Percentiles rank a stretch among this genome's conserved stretches.
Conservation (phyloP, 2,888 invertebrate species). For the Stenodera caucasica region DNA sequence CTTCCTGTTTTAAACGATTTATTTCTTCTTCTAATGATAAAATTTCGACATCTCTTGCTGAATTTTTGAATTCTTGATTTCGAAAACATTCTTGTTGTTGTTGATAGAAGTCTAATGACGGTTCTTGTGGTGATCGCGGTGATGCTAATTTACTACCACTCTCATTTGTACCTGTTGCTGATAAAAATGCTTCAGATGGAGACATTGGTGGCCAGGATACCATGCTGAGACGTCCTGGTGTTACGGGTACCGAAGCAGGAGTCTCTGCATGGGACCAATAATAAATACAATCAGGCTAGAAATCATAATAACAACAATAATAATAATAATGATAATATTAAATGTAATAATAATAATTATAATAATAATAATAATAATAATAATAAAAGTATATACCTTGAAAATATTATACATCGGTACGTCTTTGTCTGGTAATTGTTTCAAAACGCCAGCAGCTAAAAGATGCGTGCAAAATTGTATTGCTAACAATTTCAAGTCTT, state of each 20-base stretch:
- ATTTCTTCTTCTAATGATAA: constrained; percentile 56
- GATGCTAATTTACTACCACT: constrained; percentile 29
- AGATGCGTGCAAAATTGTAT: constrained; percentile 87
- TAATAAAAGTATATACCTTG: constrained; percentile 66
- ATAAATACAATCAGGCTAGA: constrained; percentile 91
- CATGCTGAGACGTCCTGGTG: constrained; percentile 74
- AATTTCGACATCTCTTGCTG: constrained; percentile 52
- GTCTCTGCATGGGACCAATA: constrained; percentile 85
- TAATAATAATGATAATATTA: no score
- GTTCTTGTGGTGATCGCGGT: constrained; percentile 30
- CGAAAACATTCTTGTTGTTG: constrained; percentile 16
- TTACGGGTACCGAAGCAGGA: constrained; percentile 66
- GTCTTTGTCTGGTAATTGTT: constrained; percentile 76
- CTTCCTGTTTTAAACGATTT: constrained; percentile 60
- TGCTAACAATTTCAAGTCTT: constrained; percentile 76
- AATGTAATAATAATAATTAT: no score
- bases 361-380: no score
- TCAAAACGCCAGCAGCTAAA: constrained; percentile 81
- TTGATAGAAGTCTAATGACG: constrained; percentile 11
- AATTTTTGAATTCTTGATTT: constrained; percentile 39
- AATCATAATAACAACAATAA: no score
- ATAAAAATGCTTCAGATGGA: constrained; percentile 40
- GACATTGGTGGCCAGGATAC: constrained; percentile 72
- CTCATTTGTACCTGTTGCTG: constrained; percentile 36
- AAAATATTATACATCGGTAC: constrained; percentile 68